Evolutionary conservation across 2,113 vertebrate species (phyloP), one percentile per base, ranked within the genome.

Genomic region (Anolis carolinensis): DNA sequence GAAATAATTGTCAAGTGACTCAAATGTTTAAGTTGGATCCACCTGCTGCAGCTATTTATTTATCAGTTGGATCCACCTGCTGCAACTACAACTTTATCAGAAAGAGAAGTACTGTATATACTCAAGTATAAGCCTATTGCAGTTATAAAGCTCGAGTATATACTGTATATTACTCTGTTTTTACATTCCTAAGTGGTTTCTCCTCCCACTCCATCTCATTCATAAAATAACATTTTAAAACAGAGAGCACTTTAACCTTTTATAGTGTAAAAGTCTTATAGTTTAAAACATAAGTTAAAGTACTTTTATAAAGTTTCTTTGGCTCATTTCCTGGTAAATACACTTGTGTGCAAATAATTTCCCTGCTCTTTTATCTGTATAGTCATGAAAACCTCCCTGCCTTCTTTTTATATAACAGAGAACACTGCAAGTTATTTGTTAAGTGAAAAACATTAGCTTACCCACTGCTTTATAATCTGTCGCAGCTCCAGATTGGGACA

Each of bases 21-120:
- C 34, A 30, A 34, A 68, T n/a, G 25, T 62, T 55, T 36, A 27
- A 50, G 23, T 16, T 11, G 13, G 20, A 62, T 79, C 25, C 7
- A 27, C 21, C 23, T 55, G 6, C 16, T 52, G 6, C 72, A 52
- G 18, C n/a, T 25, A n/a, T n/a, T n/a, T n/a, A n/a, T n/a, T n/a
- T n/a, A n/a, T n/a, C n/a, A 50, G 23, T 16, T 11, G 13, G 20
- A 62, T 79, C 25, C 7, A 27, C 21, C 23, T 55, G 6, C 16
- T 52, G 6, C 20, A 16, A 7, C 30, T 27, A 27, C 36, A 5
- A 52, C 25, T 82, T 30, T 71, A 76, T 34, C 62, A 68, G 73
- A 84, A 84, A 27, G 20, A n/a, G 82, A 83, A 39, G 21, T 44
- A 76, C 23, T 13, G n/a, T n/a, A n/a, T n/a, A n/a, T n/a, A n/a